Evolutionary conservation across 2,113 vertebrate species (phyloP), one percentile per base, ranked within the genome.

Genomic region (Nibea albiflora): DNA sequence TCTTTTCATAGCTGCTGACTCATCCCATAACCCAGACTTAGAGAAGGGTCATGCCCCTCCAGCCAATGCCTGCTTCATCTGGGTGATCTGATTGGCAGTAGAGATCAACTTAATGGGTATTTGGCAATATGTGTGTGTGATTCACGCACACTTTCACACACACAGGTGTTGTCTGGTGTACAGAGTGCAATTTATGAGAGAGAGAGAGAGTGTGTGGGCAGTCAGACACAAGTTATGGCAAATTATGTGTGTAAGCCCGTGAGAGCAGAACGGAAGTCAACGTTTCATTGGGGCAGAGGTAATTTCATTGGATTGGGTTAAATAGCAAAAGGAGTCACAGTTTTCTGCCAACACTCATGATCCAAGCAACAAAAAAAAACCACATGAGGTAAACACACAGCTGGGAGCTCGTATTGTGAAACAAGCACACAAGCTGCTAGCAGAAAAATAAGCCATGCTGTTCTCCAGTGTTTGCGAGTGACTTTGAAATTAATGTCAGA

Each of bases 91-190:
- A 75, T 26, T 72, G 63, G 20, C 84, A 81, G 79, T 54, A 61
- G 47, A 66, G 39, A 60, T 79, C 28, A 8, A 35, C 42, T 58
- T 65, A 49, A 62, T 26, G 20, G 39, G 20, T 66, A 52, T 66
- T 77, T 77, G 68, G 68, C 76, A 81, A 14, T 44, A 61, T 69
- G 65, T 73, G 62, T 44, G 12, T 35, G 24, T 92, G 85, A 91
- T 66, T 92, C 89, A 93, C 24, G 24, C 35, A 39, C 35, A 39
- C 35, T 39, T 39, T 71, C 88, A 90, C 89, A 93, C 28, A 75
- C 64, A 44, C 88, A 90, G 90, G 75, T 90, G 90, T 74, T 82
- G 84, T 79, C 68, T 80, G 80, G 58, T 44, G 52, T 24, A 24
- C 46, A 62, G 49, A 44, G 11, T 64, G 58, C 28, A 75, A 8